Evolutionary conservation across 2,888 invertebrate genomes (phyloP).

Genomic region (Monopis laevigella): DNA sequence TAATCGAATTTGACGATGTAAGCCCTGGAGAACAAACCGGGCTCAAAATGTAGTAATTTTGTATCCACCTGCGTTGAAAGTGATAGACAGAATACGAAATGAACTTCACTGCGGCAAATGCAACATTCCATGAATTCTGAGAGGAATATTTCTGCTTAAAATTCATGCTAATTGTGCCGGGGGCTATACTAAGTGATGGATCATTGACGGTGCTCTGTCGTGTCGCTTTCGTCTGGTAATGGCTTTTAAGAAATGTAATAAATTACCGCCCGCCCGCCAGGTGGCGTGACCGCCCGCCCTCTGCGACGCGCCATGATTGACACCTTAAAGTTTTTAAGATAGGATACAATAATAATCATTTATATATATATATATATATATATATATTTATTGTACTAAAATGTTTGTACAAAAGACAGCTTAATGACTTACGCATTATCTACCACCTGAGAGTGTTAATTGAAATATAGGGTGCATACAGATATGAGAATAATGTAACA

Average conservation of each 20-base stretch:
- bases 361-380: neutral
- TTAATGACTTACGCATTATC: no score
- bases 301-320: neutral
- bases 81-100: conserved; percentile 12
- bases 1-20: no score
- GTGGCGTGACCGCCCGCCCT: conserved; percentile 33
- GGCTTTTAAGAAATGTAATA: conserved; percentile 66
- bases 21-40: no score
- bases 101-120: conserved; percentile 4
- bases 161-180: conserved; percentile 52
- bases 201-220: conserved; percentile 44
- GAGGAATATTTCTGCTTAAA: conserved; percentile 25
- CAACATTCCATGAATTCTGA: conserved; percentile 9
- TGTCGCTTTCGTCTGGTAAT: conserved; percentile 41
- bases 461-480: no score
- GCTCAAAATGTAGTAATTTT: no score
- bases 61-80: conserved; percentile 5
- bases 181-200: conserved; percentile 35
- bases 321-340: neutral
- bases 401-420: no score
- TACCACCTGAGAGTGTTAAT: no score
- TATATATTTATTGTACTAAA: neutral
- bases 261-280: conserved; percentile 53
- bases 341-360: neutral
- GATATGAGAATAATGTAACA: no score